phyloP scores from a whole-genome alignment of 2,888 invertebrate species.

The Lumbricus terrestris region DNA sequence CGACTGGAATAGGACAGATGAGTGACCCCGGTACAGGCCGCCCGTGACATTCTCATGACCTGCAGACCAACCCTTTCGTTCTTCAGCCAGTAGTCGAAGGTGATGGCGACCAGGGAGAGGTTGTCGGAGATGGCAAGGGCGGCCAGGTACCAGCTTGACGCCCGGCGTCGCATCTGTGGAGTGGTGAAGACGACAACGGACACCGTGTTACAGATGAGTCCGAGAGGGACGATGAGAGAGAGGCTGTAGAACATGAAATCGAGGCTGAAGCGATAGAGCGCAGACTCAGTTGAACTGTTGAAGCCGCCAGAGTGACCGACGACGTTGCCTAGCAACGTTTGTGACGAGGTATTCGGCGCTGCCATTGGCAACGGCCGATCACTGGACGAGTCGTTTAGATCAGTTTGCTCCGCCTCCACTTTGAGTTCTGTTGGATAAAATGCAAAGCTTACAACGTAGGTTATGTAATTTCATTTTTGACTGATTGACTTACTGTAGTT shows the following conservation, averaged over 20 bases:
- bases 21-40: slow-evolving; percentile 26
- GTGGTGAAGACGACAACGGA: slow-evolving; percentile 31
- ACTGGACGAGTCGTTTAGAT: not conserved
- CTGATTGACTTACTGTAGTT: not conserved
- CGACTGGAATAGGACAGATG: slow-evolving; percentile 33
- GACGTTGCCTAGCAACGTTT: not conserved
- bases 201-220: slow-evolving; percentile 31
- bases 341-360: not conserved
- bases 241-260: slow-evolving; percentile 34
- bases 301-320: not conserved
- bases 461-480: not conserved
- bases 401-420: not conserved
- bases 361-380: slow-evolving; percentile 3
- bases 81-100: slow-evolving; percentile 35
- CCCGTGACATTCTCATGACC: slow-evolving; percentile 20
- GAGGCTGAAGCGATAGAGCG: slow-evolving; percentile 22
- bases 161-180: slow-evolving; percentile 24
- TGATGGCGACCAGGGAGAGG: slow-evolving; percentile 29
- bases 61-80: slow-evolving; percentile 25
- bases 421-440: not conserved
- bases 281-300: not conserved
- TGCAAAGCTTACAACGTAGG: not conserved
- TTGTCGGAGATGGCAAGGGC: slow-evolving; percentile 34
- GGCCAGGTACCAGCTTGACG: slow-evolving; percentile 33
- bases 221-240: slow-evolving; percentile 28